phyloP scores from a whole-genome alignment of 2,888 invertebrate species.

The Cremastobaeus sp. region DNA sequence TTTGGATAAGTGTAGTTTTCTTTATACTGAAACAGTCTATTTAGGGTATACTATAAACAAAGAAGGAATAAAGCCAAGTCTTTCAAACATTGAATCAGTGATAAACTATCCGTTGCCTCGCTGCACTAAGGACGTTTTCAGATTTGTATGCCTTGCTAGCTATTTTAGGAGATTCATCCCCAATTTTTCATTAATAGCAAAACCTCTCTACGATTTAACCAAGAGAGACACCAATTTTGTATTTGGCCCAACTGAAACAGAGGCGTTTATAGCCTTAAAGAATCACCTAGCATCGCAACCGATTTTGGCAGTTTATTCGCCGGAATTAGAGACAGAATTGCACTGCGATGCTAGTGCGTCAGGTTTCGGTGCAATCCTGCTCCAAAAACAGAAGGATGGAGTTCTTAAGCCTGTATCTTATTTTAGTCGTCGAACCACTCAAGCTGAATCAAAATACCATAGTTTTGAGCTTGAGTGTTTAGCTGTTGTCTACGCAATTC shows the following conservation, averaged over 20 bases:
- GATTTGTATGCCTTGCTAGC: neutral
- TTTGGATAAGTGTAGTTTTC: neutral
- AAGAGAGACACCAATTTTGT: constrained; percentile 41
- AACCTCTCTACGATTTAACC: constrained; percentile 57
- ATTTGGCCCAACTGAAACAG: constrained; percentile 34
- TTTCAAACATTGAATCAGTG: neutral
- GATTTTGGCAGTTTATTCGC: constrained; percentile 26
- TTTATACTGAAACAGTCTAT: neutral
- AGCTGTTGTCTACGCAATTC: constrained; percentile 65
- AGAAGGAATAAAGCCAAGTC: neutral
- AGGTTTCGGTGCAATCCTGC: constrained; percentile 57
- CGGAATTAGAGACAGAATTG: constrained; percentile 50
- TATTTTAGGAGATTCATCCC: constrained; percentile 7
- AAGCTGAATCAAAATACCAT: constrained; percentile 64
- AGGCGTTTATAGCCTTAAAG: neutral
- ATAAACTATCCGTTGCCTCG: neutral
- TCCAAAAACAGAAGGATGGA: constrained; percentile 55
- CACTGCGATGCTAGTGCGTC: constrained; percentile 63
- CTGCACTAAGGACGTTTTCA: neutral
- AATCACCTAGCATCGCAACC: neutral
- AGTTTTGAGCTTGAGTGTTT: constrained; percentile 68
- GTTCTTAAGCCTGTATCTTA: constrained; percentile 59
- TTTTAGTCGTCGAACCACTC: constrained; percentile 62
- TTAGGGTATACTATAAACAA: neutral
- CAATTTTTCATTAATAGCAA: constrained; percentile 15